Evolutionary conservation across 2,888 invertebrate genomes (phyloP).

Genomic region (Mechanitis mazaeus): DNA sequence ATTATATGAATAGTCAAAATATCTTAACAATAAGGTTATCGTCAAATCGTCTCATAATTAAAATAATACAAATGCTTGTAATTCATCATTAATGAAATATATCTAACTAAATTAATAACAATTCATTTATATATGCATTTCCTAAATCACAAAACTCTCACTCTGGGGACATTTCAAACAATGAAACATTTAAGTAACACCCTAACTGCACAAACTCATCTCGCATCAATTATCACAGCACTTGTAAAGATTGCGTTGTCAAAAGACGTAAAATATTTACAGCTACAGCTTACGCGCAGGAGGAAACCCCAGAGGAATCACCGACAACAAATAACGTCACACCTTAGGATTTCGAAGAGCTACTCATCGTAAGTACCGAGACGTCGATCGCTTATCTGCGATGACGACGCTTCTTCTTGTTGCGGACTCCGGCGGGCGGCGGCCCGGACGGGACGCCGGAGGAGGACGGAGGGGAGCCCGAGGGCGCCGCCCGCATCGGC

Average conservation of each 20-base stretch:
- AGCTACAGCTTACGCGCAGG: constrained; percentile 38
- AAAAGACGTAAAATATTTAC: constrained; percentile 53
- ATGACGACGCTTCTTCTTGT: constrained; percentile 61
- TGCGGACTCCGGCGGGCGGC: constrained; percentile 41
- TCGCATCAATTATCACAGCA: constrained; percentile 66
- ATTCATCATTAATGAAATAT: constrained; percentile 25
- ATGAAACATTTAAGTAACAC: constrained; percentile 42
- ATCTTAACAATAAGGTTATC: constrained; percentile 22
- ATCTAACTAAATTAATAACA: constrained; percentile 38
- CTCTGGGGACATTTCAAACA: constrained; percentile 45
- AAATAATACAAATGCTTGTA: constrained; percentile 20
- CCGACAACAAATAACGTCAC: constrained; percentile 36
- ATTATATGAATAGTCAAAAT: constrained; percentile 25
- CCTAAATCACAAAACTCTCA: constrained; percentile 42
- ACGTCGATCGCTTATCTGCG: constrained; percentile 50
- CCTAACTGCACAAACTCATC: constrained; percentile 45
- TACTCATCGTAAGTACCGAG: constrained; percentile 24
- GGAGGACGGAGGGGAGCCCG: constrained; percentile 22
- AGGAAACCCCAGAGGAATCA: constrained; percentile 48
- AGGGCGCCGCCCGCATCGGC: constrained; percentile 27
- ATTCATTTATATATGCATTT: constrained; percentile 39
- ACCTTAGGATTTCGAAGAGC: constrained; percentile 26
- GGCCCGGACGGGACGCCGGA: constrained; percentile 17
- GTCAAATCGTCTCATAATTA: constrained; percentile 15
- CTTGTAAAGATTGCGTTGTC: constrained; percentile 63